phyloP scores from a whole-genome alignment of 2,888 invertebrate species.

The Venustoraphidia nigricollis region DNA sequence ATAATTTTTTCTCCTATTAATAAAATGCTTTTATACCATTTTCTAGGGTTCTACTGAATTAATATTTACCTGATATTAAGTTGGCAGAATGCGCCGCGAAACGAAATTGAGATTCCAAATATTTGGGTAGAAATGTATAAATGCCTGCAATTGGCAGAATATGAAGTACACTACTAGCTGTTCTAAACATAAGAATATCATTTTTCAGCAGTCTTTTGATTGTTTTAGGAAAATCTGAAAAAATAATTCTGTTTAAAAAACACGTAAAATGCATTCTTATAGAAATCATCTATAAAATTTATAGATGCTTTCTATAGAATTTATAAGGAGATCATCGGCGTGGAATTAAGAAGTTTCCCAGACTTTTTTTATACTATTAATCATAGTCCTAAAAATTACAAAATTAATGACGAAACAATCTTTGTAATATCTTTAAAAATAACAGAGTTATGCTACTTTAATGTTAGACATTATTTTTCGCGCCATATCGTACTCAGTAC shows the following conservation, averaged over 20 bases:
- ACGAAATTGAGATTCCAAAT: slow-evolving; percentile 83
- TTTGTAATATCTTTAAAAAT: too few species aligned
- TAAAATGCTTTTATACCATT: too few species aligned
- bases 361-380: too few species aligned
- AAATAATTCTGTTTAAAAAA: slow-evolving; percentile 6
- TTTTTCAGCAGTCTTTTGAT: slow-evolving; percentile 70
- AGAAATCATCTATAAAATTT: slow-evolving; percentile 7
- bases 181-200: slow-evolving; percentile 81
- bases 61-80: slow-evolving; percentile 67
- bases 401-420: too few species aligned
- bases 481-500: too few species aligned
- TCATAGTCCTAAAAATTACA: too few species aligned
- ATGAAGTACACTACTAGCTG: slow-evolving; percentile 80
- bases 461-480: too few species aligned
- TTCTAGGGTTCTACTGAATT: too few species aligned
- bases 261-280: slow-evolving; percentile 5
- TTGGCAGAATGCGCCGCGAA: slow-evolving; percentile 79
- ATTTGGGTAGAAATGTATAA: slow-evolving; percentile 86
- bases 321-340: slow-evolving; percentile 7
- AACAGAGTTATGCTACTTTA: too few species aligned
- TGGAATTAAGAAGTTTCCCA: too few species aligned
- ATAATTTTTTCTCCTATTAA: too few species aligned
- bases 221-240: slow-evolving; percentile 59
- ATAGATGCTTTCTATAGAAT: too few species aligned
- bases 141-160: slow-evolving; percentile 82